Percentiles rank a stretch among this genome's conserved stretches.
phyloP scores from a whole-genome alignment of 2,888 invertebrate species.

The Pachydiplax longipennis region DNA sequence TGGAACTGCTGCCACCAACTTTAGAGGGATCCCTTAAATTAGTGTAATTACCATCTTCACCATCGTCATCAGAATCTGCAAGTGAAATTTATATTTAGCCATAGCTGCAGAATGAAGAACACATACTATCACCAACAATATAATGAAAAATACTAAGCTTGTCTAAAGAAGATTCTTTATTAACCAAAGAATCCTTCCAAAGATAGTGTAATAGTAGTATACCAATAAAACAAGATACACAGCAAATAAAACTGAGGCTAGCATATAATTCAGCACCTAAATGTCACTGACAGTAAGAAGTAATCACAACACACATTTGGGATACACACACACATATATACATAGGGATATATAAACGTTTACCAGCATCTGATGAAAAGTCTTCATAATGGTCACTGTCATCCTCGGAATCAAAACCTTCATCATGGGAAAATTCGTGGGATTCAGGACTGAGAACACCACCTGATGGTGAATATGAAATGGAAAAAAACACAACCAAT shows the following conservation, averaged over 20 bases:
- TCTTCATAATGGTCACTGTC: constrained; percentile 89
- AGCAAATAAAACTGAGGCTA: no score
- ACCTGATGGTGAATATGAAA: constrained; percentile 55
- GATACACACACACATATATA: no score
- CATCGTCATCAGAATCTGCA: constrained; percentile 57
- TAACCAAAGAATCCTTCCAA: neutral
- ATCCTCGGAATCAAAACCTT: constrained; percentile 83
- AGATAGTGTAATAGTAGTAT: neutral
- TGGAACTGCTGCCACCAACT: constrained; percentile 56
- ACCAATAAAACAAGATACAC: neutral
- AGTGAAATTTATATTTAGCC: constrained; percentile 32
- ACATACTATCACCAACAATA: neutral
- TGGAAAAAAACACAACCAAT: no score
- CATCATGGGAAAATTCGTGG: constrained; percentile 82
- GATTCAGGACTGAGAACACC: constrained; percentile 85
- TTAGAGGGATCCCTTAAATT: constrained; percentile 48
- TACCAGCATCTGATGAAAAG: constrained; percentile 81
- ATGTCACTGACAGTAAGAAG: neutral
- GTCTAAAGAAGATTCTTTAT: neutral
- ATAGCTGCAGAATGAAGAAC: neutral
- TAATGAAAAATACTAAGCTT: neutral
- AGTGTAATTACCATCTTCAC: constrained; percentile 53
- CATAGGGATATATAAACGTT: constrained; percentile 14
- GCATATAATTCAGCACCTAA: no score
- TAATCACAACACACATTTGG: neutral